A percentile compares a stretch with the other conserved stretches of the same genome.
Evolutionary conservation across 1,140 invertebrate genomes (phyloP).

Genomic region (Tetramorium parvispinum): DNA sequence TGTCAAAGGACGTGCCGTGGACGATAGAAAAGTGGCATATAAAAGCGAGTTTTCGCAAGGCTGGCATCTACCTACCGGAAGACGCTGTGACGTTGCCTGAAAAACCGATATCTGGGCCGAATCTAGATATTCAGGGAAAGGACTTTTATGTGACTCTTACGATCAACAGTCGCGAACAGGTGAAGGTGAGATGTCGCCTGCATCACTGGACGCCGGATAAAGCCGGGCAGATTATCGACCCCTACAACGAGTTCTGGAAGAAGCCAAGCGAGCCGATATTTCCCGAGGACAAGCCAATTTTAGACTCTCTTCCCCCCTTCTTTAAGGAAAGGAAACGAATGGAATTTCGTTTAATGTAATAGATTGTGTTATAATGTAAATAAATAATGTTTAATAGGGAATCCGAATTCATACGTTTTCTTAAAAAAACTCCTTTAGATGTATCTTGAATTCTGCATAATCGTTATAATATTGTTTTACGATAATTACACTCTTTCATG

Average conservation of each 20-base stretch:
- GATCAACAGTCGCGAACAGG: slow-evolving; percentile 91
- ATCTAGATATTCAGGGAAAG: slow-evolving; percentile 91
- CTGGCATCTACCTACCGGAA: slow-evolving; percentile 89
- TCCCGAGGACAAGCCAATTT: slow-evolving; percentile 80
- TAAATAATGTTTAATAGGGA: slow-evolving; percentile 42
- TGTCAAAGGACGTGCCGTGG: slow-evolving; percentile 93
- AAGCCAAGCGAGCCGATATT: slow-evolving; percentile 75
- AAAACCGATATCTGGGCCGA: slow-evolving; percentile 91
- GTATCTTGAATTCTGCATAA: slow-evolving; percentile 13
- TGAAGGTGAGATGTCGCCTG: slow-evolving; percentile 89
- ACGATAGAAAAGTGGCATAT: slow-evolving; percentile 93
- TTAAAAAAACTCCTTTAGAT: not conserved
- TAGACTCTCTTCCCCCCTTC: slow-evolving; percentile 76
- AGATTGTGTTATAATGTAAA: slow-evolving; percentile 49
- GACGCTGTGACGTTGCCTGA: slow-evolving; percentile 91
- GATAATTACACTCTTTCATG: not conserved
- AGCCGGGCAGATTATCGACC: not conserved
- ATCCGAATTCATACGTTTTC: not conserved
- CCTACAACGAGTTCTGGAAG: slow-evolving; percentile 62
- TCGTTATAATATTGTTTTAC: not conserved
- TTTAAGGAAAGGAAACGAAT: not conserved
- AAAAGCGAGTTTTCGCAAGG: slow-evolving; percentile 89
- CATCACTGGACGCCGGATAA: slow-evolving; percentile 87
- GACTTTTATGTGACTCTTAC: slow-evolving; percentile 93
- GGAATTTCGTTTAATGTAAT: not conserved